Base-by-base conservation (phyloP, 2,888 invertebrate species). In the Endotricha flammealis region DNA sequence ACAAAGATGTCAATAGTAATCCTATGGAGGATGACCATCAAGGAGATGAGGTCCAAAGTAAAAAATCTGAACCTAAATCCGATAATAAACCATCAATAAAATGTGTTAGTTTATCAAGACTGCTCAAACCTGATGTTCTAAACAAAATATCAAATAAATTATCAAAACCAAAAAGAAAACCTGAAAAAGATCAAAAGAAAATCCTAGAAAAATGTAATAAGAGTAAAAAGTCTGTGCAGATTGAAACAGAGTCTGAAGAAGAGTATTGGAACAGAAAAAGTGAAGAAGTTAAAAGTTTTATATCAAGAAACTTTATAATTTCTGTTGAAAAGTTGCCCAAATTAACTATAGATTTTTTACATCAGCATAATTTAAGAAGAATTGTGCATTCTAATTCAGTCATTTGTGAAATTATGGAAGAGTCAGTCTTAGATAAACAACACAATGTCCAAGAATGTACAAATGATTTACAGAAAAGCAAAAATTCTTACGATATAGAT, bases 51-150 rank as follows among this genome's bases (percentile, higher is more conserved):
- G n/a, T n/a, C n/a, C n/a, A 7, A 33, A 16, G 17, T 4, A 12
- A 12, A 27, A 25, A 17, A 32, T 14, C 11, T 16, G 16, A 3
- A 4, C n/a, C 23, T 7, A 29, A 35, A 4, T 12, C 37, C 24
- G 20, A 10, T 24, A n/a, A n/a, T n/a, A 75, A 61, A 45, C 70
- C 77, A 4, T 16, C 73, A 2, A 71, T 86, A 31, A 82, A 83
- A 57, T 82, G 82, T 75, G 77, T 86, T 6, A 79, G 65, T 51
- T 57, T 85, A 13, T 69, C 42, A 29, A 81, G 79, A 52, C 56
- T 86, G 46, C 55, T 83, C 1, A 81, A 74, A 53, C 72, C 77
- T 27, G 60, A 74, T 47, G 16, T 64, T n/a, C 11, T 57, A 36
- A 8, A 50, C 17, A 41, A 44, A 39, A 41, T 25, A 25, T 39